These are phyloP conservation scores for Gambusia yucatana DNA, from an alignment of 2,797 vertebrate species.

Conservation along the genomic window DNA sequence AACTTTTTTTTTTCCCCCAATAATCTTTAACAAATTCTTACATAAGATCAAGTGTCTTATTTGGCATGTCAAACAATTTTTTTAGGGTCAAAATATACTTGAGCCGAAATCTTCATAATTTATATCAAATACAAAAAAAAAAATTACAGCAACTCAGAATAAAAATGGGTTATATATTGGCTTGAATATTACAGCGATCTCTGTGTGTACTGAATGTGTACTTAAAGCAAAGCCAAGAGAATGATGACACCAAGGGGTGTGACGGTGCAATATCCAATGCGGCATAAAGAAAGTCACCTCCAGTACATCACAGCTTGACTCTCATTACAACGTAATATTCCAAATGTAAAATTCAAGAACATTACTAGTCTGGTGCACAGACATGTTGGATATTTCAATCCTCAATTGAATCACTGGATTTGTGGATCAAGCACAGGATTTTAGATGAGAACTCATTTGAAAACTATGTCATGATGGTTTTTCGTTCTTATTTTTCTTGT, in stretches of 20 bases:
- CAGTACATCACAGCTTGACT: constrained; percentile 38
- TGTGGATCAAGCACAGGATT: constrained; percentile 46
- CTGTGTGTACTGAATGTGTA: constrained; percentile 44
- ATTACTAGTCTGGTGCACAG: constrained; percentile 39
- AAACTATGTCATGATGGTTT: constrained; percentile 59
- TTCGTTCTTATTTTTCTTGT: constrained; percentile 48
- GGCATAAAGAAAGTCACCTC: constrained; percentile 58
- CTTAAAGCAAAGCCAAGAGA: constrained; percentile 63
- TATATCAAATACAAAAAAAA: constrained; percentile 6
- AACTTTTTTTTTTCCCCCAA: background rate
- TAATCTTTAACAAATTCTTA: background rate
- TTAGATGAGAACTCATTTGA: constrained; percentile 54
- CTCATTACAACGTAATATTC: constrained; percentile 12
- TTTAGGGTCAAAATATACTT: constrained; percentile 28
- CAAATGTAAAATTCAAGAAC: constrained; percentile 52
- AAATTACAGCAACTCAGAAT: constrained; percentile 26
- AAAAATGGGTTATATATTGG: constrained; percentile 37
- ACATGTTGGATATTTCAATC: constrained; percentile 43
- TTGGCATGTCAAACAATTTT: constrained; percentile 37
- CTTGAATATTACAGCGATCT: constrained; percentile 42
- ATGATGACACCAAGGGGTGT: constrained; percentile 73
- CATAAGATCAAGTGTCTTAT: background rate
- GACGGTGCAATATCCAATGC: constrained; percentile 61
- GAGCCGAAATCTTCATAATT: constrained; percentile 3
- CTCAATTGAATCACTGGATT: constrained; percentile 44